Percentiles rank a stretch among this genome's conserved stretches.
Evolutionary conservation across 1,140 invertebrate genomes (phyloP).

Genomic region (Drosophila sp.): DNA sequence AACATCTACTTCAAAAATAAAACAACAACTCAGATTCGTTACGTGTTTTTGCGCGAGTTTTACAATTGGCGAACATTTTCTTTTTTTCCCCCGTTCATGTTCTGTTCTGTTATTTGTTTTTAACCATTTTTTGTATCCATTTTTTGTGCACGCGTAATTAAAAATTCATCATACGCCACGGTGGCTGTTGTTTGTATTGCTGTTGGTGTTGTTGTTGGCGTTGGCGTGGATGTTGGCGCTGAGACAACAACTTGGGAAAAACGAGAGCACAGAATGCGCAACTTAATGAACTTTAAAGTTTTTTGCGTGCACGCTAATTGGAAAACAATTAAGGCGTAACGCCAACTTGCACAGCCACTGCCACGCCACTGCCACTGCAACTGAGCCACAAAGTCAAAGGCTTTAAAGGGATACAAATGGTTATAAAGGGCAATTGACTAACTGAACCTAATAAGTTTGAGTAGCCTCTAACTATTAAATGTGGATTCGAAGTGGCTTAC

Average conservation of each 20-base stretch:
- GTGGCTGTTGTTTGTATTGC: conserved; percentile 36
- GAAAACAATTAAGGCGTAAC: conserved; percentile 70
- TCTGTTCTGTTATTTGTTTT: conserved; percentile 23
- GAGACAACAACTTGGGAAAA: conserved; percentile 28
- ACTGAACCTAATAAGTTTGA: conserved; percentile 3
- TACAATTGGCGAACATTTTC: conserved; percentile 59
- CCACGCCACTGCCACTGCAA: background rate
- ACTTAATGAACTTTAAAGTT: conserved; percentile 77
- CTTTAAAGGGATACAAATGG: conserved; percentile 13
- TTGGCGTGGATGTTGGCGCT: conserved; percentile 1
- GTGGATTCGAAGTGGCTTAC: too few relatives aligned
- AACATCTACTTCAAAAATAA: conserved; percentile 13
- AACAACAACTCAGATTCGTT: conserved; percentile 35
- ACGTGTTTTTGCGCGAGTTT: conserved; percentile 41
- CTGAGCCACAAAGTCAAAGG: conserved; percentile 44
- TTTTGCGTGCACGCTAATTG: conserved; percentile 60
- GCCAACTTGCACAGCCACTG: conserved; percentile 36
- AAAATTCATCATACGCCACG: conserved; percentile 81
- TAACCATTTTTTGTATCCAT: conserved; percentile 22
- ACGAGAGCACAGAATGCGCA: conserved; percentile 14
- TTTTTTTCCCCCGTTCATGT: conserved; percentile 43
- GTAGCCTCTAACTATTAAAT: background rate
- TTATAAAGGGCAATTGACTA: background rate
- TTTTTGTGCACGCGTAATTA: conserved; percentile 64
- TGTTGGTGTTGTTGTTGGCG: background rate